Conservation (phyloP, 2,797 vertebrate genomes). For the Xiphorhynchus erythropygius region DNA sequence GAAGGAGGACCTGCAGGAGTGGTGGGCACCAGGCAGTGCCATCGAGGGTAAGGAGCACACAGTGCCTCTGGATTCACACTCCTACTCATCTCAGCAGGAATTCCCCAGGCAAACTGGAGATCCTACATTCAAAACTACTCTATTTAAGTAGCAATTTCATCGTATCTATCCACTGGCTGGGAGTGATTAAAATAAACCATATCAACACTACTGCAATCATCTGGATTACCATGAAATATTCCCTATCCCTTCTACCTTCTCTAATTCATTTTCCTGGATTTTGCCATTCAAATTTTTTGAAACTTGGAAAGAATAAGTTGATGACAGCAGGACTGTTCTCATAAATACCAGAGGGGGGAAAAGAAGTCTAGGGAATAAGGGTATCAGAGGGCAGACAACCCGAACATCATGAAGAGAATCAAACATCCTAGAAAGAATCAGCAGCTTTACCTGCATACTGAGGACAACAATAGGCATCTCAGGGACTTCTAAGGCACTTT, state of each 20-base stretch:
- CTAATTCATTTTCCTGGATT: rapidly evolving
- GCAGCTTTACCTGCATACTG: background rate
- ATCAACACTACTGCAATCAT: background rate
- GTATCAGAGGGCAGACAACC: background rate
- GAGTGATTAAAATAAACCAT: background rate
- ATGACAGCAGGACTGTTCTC: background rate
- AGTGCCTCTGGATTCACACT: background rate
- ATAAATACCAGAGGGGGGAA: background rate
- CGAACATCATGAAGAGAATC: background rate
- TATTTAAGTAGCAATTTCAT: background rate
- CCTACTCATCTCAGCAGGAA: background rate
- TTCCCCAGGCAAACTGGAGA: background rate
- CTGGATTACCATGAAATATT: background rate
- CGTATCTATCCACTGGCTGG: background rate
- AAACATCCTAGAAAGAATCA: background rate
- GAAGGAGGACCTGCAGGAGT: background rate
- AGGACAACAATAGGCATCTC: background rate
- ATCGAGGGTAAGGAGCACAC: background rate
- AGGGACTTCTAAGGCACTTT: background rate
- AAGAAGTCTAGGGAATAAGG: background rate
- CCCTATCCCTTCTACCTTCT: background rate
- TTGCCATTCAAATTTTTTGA: background rate
- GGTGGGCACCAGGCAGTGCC: background rate
- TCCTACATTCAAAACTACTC: background rate
- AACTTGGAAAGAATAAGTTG: background rate